Conservation (phyloP, 1,140 invertebrate genomes). For the Drosophila chauvacae region DNA sequence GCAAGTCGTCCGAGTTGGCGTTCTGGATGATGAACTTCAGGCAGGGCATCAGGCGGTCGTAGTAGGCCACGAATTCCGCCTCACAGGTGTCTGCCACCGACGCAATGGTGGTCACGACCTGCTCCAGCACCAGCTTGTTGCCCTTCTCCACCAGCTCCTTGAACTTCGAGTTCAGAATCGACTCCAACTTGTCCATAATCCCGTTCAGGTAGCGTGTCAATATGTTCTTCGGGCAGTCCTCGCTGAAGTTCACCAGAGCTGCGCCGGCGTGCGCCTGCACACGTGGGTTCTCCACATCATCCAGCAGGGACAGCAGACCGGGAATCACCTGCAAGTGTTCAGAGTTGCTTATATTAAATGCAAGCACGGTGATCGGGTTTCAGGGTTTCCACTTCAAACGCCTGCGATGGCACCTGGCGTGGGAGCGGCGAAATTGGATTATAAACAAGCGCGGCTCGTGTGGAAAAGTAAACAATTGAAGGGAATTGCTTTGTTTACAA, state of each 20-base stretch:
- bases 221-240: constrained; percentile 98
- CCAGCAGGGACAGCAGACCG: constrained; percentile 94
- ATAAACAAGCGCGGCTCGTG: constrained; percentile 1
- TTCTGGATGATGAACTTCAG: constrained; percentile 99
- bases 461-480: constrained; percentile 4
- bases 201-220: constrained; percentile 95
- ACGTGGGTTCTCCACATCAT: constrained; percentile 95
- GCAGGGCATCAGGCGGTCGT: constrained; percentile 96
- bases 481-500: constrained; percentile 12
- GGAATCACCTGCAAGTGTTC: constrained; percentile 89
- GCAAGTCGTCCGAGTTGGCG: constrained; percentile 94
- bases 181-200: constrained; percentile 96
- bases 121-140: constrained; percentile 98
- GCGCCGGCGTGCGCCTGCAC: constrained; percentile 97
- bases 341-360: not conserved
- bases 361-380: not conserved
- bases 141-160: constrained; percentile 97
- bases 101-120: constrained; percentile 98
- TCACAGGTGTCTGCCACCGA: constrained; percentile 99
- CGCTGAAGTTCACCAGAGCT: constrained; percentile 99
- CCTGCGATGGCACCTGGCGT: constrained; percentile 2
- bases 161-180: constrained; percentile 96
- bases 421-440: not conserved
- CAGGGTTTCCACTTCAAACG: not conserved
- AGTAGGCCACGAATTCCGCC: constrained; percentile 93